These are phyloP conservation scores for Cerastoderma edule DNA, from an alignment of 2,888 invertebrate species.

Conservation along the genomic window DNA sequence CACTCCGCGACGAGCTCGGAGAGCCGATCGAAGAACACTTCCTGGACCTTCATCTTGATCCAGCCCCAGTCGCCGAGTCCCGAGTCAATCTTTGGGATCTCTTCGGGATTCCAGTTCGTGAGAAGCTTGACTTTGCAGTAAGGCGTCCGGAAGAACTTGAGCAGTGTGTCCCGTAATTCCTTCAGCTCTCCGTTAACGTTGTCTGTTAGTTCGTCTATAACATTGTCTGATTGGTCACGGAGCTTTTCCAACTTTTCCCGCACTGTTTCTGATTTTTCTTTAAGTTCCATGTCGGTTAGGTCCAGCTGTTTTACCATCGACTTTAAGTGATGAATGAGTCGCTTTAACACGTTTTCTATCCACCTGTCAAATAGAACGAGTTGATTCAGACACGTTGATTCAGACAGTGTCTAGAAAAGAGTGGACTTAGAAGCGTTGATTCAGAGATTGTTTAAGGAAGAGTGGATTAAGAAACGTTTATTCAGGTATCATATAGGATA, in stretches of 20 bases:
- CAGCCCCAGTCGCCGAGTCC: slow-evolving; percentile 55
- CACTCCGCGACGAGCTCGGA: slow-evolving; percentile 52
- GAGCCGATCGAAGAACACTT: slow-evolving; percentile 53
- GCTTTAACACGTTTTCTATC: slow-evolving; percentile 70
- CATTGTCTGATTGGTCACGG: slow-evolving; percentile 44
- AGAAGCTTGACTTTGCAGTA: slow-evolving; percentile 43
- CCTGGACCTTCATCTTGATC: slow-evolving; percentile 51
- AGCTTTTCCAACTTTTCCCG: slow-evolving; percentile 56
- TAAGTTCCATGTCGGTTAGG: slow-evolving; percentile 65
- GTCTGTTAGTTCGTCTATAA: slow-evolving; percentile 42
- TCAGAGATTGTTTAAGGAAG: too few species aligned
- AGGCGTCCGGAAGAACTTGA: slow-evolving; percentile 34
- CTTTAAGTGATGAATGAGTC: slow-evolving; percentile 64
- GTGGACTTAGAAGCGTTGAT: too few species aligned
- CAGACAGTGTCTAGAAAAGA: too few species aligned
- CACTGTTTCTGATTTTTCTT: slow-evolving; percentile 53
- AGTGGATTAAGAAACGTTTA: too few species aligned
- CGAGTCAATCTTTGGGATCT: slow-evolving; percentile 52
- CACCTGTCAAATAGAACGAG: slow-evolving; percentile 65
- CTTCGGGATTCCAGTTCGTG: slow-evolving; percentile 47
- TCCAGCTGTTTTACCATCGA: slow-evolving; percentile 66
- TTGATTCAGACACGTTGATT: too few species aligned
- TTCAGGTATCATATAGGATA: too few species aligned
- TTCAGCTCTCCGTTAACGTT: slow-evolving; percentile 44
- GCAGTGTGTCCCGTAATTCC: slow-evolving; percentile 39